Evolutionary conservation across 1,140 invertebrate genomes (phyloP).

Genomic region (Ganaspis sp.): DNA sequence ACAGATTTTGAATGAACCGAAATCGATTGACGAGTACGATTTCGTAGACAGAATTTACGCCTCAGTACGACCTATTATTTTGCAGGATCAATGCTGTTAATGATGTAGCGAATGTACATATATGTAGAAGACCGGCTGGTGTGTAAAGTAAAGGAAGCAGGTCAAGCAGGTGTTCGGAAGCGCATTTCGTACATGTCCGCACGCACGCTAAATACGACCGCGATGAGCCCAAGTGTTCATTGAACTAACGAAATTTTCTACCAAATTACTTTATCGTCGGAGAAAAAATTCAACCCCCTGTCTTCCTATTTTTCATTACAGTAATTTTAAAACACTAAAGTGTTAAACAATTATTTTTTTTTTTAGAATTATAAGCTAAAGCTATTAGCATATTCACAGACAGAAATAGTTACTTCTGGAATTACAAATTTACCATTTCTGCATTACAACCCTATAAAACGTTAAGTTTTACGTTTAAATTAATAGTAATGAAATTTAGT

Average conservation of each 20-base stretch:
- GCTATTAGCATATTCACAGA: too few relatives aligned
- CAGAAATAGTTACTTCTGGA: too few relatives aligned
- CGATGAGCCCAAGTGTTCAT: conserved; percentile 14
- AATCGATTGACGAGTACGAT: conserved; percentile 28
- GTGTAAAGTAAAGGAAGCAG: conserved; percentile 18
- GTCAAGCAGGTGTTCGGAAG: conserved; percentile 29
- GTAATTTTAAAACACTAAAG: too few relatives aligned
- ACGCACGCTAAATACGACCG: conserved; percentile 16
- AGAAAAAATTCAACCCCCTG: not conserved
- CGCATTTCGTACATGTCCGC: conserved; percentile 28
- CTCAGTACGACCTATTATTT: conserved; percentile 18
- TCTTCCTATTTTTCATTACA: too few relatives aligned
- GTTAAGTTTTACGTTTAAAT: too few relatives aligned
- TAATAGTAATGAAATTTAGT: too few relatives aligned
- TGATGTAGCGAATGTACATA: conserved; percentile 17
- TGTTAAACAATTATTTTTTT: too few relatives aligned
- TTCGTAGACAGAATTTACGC: conserved; percentile 1
- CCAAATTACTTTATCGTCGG: not conserved
- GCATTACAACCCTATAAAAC: too few relatives aligned
- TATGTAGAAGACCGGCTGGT: not conserved
- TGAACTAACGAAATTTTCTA: not conserved
- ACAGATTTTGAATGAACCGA: not conserved
- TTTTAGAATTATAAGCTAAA: too few relatives aligned
- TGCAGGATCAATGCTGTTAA: conserved; percentile 27
- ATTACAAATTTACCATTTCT: too few relatives aligned